Conservation (phyloP, 2,888 invertebrate species). For the Pasiphila rectangulata region DNA sequence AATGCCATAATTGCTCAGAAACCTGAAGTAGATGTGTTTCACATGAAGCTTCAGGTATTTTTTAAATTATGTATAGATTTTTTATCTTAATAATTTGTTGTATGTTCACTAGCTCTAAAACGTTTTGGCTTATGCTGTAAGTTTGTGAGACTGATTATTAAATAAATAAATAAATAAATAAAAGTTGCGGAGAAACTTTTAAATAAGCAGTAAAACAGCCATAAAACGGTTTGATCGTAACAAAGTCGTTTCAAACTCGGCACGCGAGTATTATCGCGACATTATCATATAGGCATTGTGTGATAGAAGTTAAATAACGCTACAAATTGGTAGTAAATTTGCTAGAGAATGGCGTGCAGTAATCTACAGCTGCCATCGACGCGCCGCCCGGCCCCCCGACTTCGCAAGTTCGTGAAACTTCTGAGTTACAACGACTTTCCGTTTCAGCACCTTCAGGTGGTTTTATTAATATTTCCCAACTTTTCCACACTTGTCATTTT, state of each 20-base stretch:
- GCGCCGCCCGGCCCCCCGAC: slow-evolving; percentile 21
- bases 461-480: slow-evolving; percentile 34
- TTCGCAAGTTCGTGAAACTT: slow-evolving; percentile 43
- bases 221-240: slow-evolving; percentile 20
- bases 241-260: slow-evolving; percentile 37
- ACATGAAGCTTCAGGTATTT: no score
- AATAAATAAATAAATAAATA: no score
- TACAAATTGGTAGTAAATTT: slow-evolving; percentile 49
- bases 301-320: slow-evolving; percentile 62
- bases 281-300: slow-evolving; percentile 47
- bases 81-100: no score
- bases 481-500: slow-evolving; percentile 1
- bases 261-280: slow-evolving; percentile 52
- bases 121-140: no score
- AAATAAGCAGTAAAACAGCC: slow-evolving; percentile 17
- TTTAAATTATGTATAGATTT: no score
- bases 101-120: no score
- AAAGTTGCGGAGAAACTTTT: slow-evolving; percentile 11
- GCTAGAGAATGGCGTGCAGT: slow-evolving; percentile 51
- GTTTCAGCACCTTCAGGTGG: slow-evolving; percentile 25
- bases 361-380: slow-evolving; percentile 47
- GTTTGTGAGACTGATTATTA: no score
- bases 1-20: no score
- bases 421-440: slow-evolving; percentile 38
- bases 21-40: no score